These are phyloP conservation scores for Anadara kagoshimensis DNA, from an alignment of 1,140 invertebrate species.

Conservation along the genomic window DNA sequence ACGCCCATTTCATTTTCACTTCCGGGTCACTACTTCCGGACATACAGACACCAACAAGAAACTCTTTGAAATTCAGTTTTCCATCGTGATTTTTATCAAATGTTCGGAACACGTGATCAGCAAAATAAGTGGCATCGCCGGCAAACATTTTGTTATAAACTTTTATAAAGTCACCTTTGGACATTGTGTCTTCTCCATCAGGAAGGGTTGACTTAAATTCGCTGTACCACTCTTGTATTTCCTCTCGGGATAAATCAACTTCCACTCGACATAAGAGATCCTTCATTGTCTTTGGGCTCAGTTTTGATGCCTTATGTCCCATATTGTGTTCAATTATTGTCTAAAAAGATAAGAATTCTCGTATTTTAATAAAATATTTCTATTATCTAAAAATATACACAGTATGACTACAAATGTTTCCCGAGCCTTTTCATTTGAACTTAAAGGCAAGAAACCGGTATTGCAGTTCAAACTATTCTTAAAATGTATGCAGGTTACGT, in stretches of 20 bases:
- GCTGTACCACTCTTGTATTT: slow-evolving; percentile 99
- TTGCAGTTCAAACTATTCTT: no score
- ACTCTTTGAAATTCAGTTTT: slow-evolving; percentile 61
- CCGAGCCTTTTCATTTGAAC: no score
- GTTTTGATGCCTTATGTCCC: slow-evolving; percentile 4
- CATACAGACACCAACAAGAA: slow-evolving; percentile 58
- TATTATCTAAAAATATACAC: no score
- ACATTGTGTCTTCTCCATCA: slow-evolving; percentile 24
- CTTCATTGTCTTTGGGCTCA: slow-evolving; percentile 33
- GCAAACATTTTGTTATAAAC: slow-evolving; percentile 56
- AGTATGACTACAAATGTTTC: no score
- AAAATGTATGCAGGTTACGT: no score
- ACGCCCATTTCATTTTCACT: slow-evolving; percentile 93
- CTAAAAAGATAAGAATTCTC: no score
- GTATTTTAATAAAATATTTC: no score
- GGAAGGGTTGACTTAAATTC: slow-evolving; percentile 84
- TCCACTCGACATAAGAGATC: slow-evolving; percentile 75
- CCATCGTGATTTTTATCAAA: slow-evolving; percentile 60
- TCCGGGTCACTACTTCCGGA: slow-evolving; percentile 82
- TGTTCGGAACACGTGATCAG: slow-evolving; percentile 52
- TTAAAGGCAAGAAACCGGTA: no score
- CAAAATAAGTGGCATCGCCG: slow-evolving; percentile 50
- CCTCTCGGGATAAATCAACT: slow-evolving; percentile 94
- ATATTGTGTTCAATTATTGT: background rate
- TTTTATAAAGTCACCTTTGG: slow-evolving; percentile 40